These are phyloP conservation scores for Folsomia manolachei DNA, from an alignment of 2,888 invertebrate genomes.

Conservation along the genomic window DNA sequence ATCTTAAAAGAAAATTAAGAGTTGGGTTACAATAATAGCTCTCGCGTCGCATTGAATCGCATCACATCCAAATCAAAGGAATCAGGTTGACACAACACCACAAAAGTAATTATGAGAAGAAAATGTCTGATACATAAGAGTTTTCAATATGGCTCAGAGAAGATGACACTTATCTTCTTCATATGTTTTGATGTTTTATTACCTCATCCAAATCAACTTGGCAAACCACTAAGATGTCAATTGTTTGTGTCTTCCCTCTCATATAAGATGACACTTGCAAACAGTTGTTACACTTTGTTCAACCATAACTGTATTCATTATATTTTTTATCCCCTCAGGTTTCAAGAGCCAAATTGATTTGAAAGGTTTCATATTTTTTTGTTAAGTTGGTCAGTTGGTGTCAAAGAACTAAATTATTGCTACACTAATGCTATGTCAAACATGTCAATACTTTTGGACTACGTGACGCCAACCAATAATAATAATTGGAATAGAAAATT, in stretches of 20 bases:
- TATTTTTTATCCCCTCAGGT: background rate
- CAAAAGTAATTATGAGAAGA: background rate
- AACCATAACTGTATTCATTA: background rate
- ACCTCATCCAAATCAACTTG: too few relatives aligned
- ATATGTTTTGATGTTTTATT: background rate
- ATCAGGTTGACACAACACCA: background rate
- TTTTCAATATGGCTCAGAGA: too few relatives aligned
- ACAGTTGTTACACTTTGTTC: background rate
- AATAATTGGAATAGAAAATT: too few relatives aligned
- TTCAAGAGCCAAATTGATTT: background rate
- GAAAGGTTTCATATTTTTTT: background rate
- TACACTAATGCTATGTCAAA: too few relatives aligned
- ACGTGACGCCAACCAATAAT: too few relatives aligned
- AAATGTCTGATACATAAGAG: too few relatives aligned
- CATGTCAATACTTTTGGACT: background rate
- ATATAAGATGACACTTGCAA: background rate
- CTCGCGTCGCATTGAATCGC: too few relatives aligned
- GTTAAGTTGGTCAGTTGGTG: background rate
- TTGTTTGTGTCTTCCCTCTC: background rate
- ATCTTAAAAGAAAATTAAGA: background rate
- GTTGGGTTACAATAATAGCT: background rate
- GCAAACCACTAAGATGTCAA: too few relatives aligned
- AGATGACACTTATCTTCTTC: background rate
- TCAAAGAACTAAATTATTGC: too few relatives aligned
- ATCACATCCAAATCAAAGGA: background rate